These are phyloP conservation scores for Semotilus atromaculatus DNA, from an alignment of 2,797 vertebrate genomes.

Conservation along the genomic window DNA sequence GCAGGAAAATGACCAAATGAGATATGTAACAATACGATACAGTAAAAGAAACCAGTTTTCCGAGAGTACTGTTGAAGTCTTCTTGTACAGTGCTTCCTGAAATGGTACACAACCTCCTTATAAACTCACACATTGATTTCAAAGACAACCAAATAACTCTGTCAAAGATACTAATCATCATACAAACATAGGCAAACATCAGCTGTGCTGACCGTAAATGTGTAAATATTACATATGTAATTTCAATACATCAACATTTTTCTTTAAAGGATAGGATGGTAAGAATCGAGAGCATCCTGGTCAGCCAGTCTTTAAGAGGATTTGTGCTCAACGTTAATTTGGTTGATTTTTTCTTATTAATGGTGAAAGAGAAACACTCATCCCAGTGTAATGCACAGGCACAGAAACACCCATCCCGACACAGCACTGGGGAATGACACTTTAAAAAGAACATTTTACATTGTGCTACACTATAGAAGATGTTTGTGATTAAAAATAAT, in stretches of 20 bases:
- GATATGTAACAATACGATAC: not conserved
- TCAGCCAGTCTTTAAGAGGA: not conserved
- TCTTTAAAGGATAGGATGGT: not conserved
- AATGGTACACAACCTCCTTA: not conserved
- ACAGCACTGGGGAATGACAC: not conserved
- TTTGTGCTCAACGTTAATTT: constrained; percentile 4
- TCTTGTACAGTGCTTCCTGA: not conserved
- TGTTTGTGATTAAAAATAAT: not conserved
- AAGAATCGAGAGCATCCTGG: not conserved
- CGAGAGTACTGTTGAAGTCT: not conserved
- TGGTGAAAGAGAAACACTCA: not conserved
- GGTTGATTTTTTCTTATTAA: constrained; percentile 12
- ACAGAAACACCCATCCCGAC: not conserved
- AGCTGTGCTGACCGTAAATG: not conserved
- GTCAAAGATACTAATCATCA: not conserved
- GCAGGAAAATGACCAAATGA: not conserved
- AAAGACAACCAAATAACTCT: not conserved
- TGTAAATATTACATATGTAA: not conserved
- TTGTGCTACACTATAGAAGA: not conserved
- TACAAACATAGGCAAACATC: not conserved
- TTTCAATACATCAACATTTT: not conserved
- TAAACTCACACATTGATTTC: not conserved
- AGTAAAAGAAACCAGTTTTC: not conserved
- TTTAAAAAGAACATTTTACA: not conserved
- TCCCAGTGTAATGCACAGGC: not conserved